Evolutionary conservation across 2,888 invertebrate genomes (phyloP), one percentile per base, ranked within the genome.

Genomic region (Clusia tigrina): DNA sequence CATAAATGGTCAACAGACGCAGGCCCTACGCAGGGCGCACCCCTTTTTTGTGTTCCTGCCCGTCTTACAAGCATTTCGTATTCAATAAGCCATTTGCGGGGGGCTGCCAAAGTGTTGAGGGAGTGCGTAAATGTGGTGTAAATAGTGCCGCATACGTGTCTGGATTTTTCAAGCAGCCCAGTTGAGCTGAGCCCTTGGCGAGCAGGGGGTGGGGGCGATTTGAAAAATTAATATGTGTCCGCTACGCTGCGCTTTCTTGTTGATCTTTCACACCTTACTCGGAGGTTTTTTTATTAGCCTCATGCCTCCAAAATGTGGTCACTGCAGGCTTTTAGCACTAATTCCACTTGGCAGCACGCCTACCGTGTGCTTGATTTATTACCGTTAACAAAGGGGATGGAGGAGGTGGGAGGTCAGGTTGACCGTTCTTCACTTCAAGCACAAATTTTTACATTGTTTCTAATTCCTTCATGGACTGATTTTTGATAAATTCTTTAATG

Each of bases 11-110:
- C 32, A 32, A 12, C 32, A 32, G n/a, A n/a, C n/a, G n/a, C 48
- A 20, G 22, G 18, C 18, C 6, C 22, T 18, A 48, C 15, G 22
- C 48, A 5, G 48, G 5, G 15, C 20, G 5, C 48, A 6, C 22
- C 22, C 22, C 5, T 48, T 3, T 18, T 48, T 3, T 22, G 48
- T 25, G 42, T 22, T 2, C 24, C 55, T 3, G n/a, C 42, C 17
- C 46, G 55, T 46, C 25, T 48, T 53, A 26, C 51, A 38, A 52
- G 37, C 51, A 12, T 42, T 42, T 42, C 37, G 56, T 74, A 76
- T 77, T 77, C 76, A 76, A 76, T 74, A 74, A 76, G 71, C 76
- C 76, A 76, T 77, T 76, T 76, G 76, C 76, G 74, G 68, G 63
- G 59, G 32, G n/a, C 9, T 42, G 42, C 10, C 10, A 42, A 17